phyloP scores from a whole-genome alignment of 2,888 invertebrate genomes.

The Athalia rosae region DNA sequence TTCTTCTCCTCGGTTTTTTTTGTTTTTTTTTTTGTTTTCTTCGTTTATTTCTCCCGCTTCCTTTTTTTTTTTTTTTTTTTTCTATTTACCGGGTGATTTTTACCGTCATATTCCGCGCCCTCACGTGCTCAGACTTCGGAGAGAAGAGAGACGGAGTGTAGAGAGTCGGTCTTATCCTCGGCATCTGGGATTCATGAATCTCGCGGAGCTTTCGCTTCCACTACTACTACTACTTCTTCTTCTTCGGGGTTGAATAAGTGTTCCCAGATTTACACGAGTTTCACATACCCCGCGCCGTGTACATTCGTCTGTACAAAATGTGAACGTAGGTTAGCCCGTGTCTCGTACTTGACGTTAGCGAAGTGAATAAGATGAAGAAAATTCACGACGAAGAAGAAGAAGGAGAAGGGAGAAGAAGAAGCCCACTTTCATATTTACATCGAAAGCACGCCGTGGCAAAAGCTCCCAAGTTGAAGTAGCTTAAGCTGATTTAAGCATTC shows the following conservation, averaged over 20 bases:
- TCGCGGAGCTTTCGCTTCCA: conserved; percentile 56
- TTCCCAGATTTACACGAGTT: conserved; percentile 21
- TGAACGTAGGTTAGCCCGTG: background rate
- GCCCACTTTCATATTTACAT: conserved; percentile 72
- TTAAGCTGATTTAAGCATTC: conserved; percentile 73
- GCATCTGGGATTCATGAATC: conserved; percentile 71
- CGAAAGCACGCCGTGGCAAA: conserved; percentile 57
- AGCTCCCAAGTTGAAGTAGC: conserved; percentile 67
- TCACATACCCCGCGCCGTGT: conserved; percentile 55
- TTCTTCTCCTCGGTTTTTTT: too few relatives aligned
- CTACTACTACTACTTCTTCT: conserved; percentile 48
- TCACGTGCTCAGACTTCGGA: conserved; percentile 10
- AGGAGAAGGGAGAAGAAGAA: background rate
- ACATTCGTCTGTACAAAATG: background rate
- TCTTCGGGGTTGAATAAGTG: background rate
- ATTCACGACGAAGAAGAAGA: too few relatives aligned
- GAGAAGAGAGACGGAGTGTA: conserved; percentile 63
- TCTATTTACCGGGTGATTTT: too few relatives aligned
- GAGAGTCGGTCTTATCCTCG: conserved; percentile 67
- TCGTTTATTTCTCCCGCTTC: too few relatives aligned
- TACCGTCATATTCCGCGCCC: conserved; percentile 2
- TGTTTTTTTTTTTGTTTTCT: too few relatives aligned
- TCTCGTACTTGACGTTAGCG: background rate
- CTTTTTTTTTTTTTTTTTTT: too few relatives aligned
- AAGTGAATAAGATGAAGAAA: background rate